Conservation (phyloP, 1,140 invertebrate genomes). For the Tribolium castaneum region DNA sequence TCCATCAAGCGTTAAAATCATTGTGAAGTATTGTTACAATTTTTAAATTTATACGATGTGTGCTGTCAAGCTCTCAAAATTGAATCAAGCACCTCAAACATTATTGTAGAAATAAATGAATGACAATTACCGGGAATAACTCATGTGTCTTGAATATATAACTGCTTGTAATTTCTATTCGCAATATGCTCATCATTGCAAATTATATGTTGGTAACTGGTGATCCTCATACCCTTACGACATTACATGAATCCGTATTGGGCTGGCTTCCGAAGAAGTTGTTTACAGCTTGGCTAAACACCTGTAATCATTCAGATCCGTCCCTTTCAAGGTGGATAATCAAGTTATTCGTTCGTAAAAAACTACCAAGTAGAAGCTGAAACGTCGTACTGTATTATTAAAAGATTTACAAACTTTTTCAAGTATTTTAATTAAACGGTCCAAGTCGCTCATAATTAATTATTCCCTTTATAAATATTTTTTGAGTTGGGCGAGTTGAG, state of each 20-base stretch:
- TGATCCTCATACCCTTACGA: slow-evolving; percentile 23
- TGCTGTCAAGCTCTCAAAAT: not conserved
- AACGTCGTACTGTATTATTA: not conserved
- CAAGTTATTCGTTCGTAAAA: not conserved
- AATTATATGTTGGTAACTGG: slow-evolving; percentile 34
- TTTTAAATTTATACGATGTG: too few relatives aligned
- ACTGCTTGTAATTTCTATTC: slow-evolving; percentile 32
- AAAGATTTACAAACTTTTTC: not conserved
- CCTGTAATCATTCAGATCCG: slow-evolving; percentile 20
- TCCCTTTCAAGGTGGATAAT: not conserved
- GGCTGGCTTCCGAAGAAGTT: slow-evolving; percentile 33
- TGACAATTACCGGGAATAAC: not conserved
- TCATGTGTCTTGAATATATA: not conserved
- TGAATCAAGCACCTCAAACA: not conserved
- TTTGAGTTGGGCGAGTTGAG: not conserved
- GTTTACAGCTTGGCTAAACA: slow-evolving; percentile 16
- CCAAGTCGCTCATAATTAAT: not conserved
- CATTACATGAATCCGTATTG: slow-evolving; percentile 27
- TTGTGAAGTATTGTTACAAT: too few relatives aligned
- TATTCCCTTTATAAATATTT: not conserved
- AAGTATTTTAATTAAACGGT: not conserved
- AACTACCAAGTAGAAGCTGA: not conserved
- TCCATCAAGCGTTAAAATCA: too few relatives aligned
- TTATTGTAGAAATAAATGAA: slow-evolving; percentile 8
- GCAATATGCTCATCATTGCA: slow-evolving; percentile 38